Evolutionary conservation across 2,797 vertebrate genomes (phyloP).

Genomic region (Hyperoplus immaculatus): DNA sequence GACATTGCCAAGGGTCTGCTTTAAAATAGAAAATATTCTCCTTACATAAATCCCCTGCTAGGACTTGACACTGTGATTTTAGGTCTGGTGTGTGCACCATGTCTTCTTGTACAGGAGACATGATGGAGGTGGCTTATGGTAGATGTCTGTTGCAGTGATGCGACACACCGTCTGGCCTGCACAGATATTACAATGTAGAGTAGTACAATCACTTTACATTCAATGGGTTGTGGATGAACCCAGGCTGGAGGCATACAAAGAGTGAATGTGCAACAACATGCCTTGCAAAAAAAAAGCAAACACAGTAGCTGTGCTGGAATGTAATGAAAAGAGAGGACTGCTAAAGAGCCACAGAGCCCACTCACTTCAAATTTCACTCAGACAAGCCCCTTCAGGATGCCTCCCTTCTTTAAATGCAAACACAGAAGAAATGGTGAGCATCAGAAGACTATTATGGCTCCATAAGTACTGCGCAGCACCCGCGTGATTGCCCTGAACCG

Average conservation of each 20-base stretch:
- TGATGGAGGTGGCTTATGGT: constrained; percentile 46
- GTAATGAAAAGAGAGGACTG: constrained; percentile 46
- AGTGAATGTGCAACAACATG: constrained; percentile 64
- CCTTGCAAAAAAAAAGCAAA: constrained; percentile 56
- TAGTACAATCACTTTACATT: constrained; percentile 34
- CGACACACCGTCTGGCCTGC: constrained; percentile 42
- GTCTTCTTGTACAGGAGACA: constrained; percentile 21
- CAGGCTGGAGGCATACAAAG: constrained; percentile 55
- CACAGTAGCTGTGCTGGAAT: constrained; percentile 51
- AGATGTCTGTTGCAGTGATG: constrained; percentile 54
- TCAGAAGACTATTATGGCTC: constrained; percentile 42
- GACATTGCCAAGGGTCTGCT: constrained; percentile 70
- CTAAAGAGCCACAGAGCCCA: constrained; percentile 49
- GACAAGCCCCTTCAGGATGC: constrained; percentile 44
- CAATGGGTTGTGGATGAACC: constrained; percentile 66
- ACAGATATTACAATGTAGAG: constrained; percentile 61
- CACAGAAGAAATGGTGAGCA: constrained; percentile 46
- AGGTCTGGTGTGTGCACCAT: constrained; percentile 35
- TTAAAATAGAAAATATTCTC: constrained; percentile 70
- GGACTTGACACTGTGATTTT: constrained; percentile 47
- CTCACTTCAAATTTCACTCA: constrained; percentile 65
- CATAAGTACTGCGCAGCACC: constrained; percentile 32
- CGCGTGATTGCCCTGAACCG: constrained; percentile 20
- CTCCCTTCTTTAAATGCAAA: constrained; percentile 54
- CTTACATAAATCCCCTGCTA: constrained; percentile 35